phyloP scores from a whole-genome alignment of 2,888 invertebrate species.

The Hydriomena furcata region DNA sequence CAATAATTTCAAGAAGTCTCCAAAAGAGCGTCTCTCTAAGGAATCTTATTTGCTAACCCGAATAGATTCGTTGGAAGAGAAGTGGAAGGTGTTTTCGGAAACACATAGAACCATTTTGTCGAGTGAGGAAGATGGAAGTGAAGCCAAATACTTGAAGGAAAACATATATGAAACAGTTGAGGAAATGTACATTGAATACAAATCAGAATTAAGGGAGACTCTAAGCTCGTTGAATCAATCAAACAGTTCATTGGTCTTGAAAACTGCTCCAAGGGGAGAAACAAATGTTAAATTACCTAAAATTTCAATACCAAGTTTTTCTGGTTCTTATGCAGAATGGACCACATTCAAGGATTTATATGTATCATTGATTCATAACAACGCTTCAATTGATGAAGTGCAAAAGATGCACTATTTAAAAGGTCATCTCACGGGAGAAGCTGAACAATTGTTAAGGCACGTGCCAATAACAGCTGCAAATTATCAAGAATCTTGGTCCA shows the following conservation, averaged over 20 bases:
- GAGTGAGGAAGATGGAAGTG: no score
- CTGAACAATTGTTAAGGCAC: constrained; percentile 1
- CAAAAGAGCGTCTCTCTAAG: constrained; percentile 2
- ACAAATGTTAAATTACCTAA: neutral
- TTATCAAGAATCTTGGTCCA: neutral
- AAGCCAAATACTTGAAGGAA: neutral
- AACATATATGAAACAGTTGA: neutral
- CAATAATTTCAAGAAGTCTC: constrained; percentile 11
- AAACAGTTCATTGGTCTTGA: neutral
- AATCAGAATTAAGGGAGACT: neutral
- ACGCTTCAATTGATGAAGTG: constrained; percentile 1
- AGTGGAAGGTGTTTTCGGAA: neutral
- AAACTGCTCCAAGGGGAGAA: neutral
- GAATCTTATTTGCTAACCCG: neutral
- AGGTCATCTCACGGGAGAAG: neutral
- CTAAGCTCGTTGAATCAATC: neutral
- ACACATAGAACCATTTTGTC: neutral
- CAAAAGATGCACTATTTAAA: constrained; percentile 10
- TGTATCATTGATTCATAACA: constrained; percentile 2
- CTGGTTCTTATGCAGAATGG: neutral
- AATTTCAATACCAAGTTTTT: constrained; percentile 3
- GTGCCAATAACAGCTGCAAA: constrained; percentile 3
- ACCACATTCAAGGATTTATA: constrained; percentile 2
- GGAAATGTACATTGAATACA: neutral
- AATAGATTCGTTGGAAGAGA: constrained; percentile 7